A percentile compares a stretch with the other conserved stretches of the same genome.
phyloP scores from a whole-genome alignment of 37 sponge, comb jelly and placozoan species.

The Theonella swinhoei region DNA sequence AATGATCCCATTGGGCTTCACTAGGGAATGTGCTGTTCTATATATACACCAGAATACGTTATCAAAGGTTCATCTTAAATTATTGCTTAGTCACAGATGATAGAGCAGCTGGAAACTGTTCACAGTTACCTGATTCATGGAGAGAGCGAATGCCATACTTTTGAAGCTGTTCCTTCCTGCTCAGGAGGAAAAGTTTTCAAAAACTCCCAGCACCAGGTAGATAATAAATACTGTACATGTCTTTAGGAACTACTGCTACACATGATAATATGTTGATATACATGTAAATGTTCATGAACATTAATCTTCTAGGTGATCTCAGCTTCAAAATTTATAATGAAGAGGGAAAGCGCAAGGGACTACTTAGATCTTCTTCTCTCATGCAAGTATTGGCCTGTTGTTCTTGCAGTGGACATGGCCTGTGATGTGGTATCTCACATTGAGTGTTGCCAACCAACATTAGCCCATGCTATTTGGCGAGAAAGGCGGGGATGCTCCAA shows the following conservation, averaged over 20 bases:
- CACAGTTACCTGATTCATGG: background rate
- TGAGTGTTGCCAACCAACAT: background rate
- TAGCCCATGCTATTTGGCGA: slow-evolving; percentile 2
- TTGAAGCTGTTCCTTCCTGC: no score
- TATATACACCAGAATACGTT: no score
- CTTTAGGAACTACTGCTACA: background rate
- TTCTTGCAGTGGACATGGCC: slow-evolving; percentile 4
- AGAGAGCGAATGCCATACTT: slow-evolving; percentile 1
- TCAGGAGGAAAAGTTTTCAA: slow-evolving; percentile 8
- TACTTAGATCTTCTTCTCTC: background rate
- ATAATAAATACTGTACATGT: background rate
- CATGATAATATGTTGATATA: no score
- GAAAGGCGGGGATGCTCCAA: slow-evolving; percentile 10
- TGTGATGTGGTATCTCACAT: background rate
- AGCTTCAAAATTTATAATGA: no score
- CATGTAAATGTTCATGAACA: background rate
- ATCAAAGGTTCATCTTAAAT: no score
- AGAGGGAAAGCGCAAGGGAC: slow-evolving; percentile 13
- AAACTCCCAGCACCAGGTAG: slow-evolving; percentile 9
- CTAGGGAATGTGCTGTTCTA: no score
- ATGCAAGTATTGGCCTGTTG: slow-evolving; percentile 1
- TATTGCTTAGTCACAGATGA: no score
- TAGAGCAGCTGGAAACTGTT: no score
- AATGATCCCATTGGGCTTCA: no score
- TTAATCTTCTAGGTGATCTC: background rate